phyloP scores from a whole-genome alignment of 2,888 invertebrate genomes.

The Metopia argyrocephala region DNA sequence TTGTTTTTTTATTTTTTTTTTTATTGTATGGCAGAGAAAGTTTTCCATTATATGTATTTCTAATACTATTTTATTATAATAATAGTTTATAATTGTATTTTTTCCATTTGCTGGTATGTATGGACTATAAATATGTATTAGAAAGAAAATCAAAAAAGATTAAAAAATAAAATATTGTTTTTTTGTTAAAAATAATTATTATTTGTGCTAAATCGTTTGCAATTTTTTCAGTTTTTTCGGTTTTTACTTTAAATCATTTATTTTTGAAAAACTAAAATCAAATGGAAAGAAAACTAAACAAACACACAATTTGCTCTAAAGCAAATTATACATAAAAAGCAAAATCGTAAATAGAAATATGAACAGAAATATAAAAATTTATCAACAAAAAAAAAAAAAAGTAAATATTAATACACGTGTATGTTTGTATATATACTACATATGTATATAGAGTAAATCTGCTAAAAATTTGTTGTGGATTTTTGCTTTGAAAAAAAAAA shows the following conservation, averaged over 20 bases:
- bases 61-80: neutral
- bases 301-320: slow-evolving; percentile 43
- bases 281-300: neutral
- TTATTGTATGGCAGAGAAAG: slow-evolving; percentile 38
- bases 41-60: slow-evolving; percentile 24
- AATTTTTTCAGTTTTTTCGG: slow-evolving; percentile 21
- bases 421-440: neutral
- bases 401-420: neutral
- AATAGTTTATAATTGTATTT: neutral
- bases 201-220: slow-evolving; percentile 33
- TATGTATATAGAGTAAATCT: neutral
- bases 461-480: neutral
- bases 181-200: slow-evolving; percentile 3
- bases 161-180: slow-evolving; percentile 24
- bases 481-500: neutral
- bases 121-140: slow-evolving; percentile 36
- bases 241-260: slow-evolving; percentile 21
- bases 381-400: neutral
- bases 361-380: neutral
- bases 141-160: neutral
- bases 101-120: slow-evolving; percentile 5
- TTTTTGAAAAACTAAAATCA: neutral
- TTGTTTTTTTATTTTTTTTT: neutral
- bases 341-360: neutral
- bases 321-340: slow-evolving; percentile 31